Base-by-base conservation (phyloP, 2,888 invertebrate species). In the Sminthurinus aureus region DNA sequence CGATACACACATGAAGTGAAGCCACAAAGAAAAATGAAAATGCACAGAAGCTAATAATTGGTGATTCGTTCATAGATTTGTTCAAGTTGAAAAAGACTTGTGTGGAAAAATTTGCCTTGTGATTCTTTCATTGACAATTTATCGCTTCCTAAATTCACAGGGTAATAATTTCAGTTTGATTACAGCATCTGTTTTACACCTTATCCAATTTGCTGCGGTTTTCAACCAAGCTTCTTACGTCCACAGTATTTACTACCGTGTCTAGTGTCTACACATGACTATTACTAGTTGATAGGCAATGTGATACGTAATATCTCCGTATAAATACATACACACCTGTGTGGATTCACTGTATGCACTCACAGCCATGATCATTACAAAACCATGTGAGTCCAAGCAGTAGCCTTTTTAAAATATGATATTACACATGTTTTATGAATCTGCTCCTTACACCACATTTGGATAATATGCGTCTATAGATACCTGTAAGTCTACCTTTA, bases 191-290 rank as follows among this genome's bases (percentile, higher is more conserved):
- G 83, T 79, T 83, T 83, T 83, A 79, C 79, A 83, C 83, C 75
- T 83, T 83, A 83, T 83, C 83, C 83, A 83, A 83, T 83, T 83
- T 79, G 83, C 83, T 83, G 83, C 83, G 83, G 83, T 83, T 83
- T 83, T 73, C 75, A 75, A 75, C 58, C 58, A 6, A 38, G 58
- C 58, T 58, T 13, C 58, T 58, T 15, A 13, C 15, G 58, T 58
- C 18, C 18, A 58, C 58, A 15, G 58, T 18, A 58, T 58, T 13
- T 58, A 58, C 13, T 58, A 18, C 58, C 13, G 2, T 38, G 38
- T 38, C 38, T 1, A 38, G 38, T 38, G 38, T 38, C 38, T 38
- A 38, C 38, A 38, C 38, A 38, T 38, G 38, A 38, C 38, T 38
- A 38, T 38, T 38, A 38, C 38, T 38, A 38, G 38, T 6, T 38